These are phyloP conservation scores for Zapornia atra DNA, from an alignment of 2,113 vertebrate genomes.

Conservation along the genomic window DNA sequence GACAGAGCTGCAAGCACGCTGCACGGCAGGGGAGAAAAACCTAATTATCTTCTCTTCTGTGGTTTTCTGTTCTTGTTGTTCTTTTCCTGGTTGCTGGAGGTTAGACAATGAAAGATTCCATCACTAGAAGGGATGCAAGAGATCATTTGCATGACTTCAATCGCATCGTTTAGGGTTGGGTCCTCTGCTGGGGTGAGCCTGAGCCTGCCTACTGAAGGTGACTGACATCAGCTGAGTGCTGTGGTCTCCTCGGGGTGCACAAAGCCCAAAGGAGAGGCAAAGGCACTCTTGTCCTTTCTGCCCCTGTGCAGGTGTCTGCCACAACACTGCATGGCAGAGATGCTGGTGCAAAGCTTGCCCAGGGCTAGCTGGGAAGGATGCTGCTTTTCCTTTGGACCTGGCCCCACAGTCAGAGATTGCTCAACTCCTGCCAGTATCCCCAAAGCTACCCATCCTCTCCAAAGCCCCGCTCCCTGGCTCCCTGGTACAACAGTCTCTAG, in stretches of 20 bases:
- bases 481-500: background rate
- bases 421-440: background rate
- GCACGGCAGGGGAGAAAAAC: background rate
- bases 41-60: background rate
- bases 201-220: background rate
- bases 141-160: slow-evolving; percentile 25
- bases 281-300: background rate
- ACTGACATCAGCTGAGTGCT: background rate
- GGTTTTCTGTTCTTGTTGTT: background rate
- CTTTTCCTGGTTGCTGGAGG: background rate
- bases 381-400: background rate
- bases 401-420: background rate
- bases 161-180: background rate
- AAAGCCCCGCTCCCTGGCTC: background rate
- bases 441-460: background rate
- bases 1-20: background rate
- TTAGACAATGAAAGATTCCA: background rate
- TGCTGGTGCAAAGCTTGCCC: background rate
- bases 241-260: background rate
- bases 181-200: background rate
- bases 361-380: background rate
- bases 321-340: background rate
- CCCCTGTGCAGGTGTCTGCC: background rate
- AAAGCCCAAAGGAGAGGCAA: background rate
- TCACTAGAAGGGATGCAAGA: background rate